Conservation (phyloP, 2,113 vertebrate species). For the Malurus alboscapulatus region DNA sequence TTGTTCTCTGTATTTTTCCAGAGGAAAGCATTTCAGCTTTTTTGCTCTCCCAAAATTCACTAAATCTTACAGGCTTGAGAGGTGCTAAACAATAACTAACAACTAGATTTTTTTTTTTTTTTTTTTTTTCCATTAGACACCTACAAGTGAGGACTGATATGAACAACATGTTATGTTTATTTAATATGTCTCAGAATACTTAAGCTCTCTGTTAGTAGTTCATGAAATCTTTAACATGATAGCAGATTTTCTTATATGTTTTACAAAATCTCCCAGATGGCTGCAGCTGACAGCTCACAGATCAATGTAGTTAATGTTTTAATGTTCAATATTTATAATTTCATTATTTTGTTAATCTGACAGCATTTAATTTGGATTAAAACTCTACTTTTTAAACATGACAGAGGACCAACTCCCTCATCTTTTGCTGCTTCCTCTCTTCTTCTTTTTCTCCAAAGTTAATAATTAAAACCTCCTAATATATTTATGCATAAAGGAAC, state of each 20-base stretch:
- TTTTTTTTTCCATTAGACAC: neutral
- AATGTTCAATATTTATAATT: neutral
- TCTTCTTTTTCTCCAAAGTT: neutral
- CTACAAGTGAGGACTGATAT: neutral
- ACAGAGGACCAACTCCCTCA: neutral
- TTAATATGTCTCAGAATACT: neutral
- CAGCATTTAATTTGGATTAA: neutral
- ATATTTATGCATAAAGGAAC: neutral
- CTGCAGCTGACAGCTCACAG: neutral
- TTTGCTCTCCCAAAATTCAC: neutral
- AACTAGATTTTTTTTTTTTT: neutral
- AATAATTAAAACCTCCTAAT: neutral
- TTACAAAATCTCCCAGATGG: neutral
- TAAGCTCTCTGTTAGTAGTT: neutral
- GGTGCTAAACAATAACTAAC: neutral
- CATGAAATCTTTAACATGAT: neutral
- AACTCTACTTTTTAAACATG: neutral
- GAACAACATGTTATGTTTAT: neutral
- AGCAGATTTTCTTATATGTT: neutral
- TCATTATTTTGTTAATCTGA: neutral
- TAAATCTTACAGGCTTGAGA: neutral
- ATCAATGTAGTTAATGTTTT: neutral
- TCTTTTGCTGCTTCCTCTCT: fast-evolving
- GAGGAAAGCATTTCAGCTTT: neutral
- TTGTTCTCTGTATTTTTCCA: neutral